Evolutionary conservation across 92 coral and sea anemone species (phyloP).

Genomic region (Epizoanthus rinbou): DNA sequence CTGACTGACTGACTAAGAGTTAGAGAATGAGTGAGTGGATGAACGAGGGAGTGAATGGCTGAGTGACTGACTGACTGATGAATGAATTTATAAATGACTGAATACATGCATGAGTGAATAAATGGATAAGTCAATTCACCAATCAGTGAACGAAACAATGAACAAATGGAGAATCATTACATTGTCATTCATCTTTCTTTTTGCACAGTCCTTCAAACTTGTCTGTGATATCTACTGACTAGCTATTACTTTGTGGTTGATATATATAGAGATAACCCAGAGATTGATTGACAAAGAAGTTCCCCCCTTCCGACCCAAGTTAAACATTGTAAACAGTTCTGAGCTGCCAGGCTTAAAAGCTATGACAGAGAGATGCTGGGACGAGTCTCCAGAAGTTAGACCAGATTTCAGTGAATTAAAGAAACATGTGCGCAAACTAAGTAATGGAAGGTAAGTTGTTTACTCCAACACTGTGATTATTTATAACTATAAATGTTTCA

Average conservation of each 20-base stretch:
- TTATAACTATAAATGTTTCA: too few relatives aligned
- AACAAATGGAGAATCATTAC: too few relatives aligned
- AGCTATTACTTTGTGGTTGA: neutral
- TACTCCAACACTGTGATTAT: too few relatives aligned
- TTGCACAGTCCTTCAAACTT: neutral
- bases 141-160: too few relatives aligned
- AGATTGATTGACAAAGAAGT: slow-evolving; percentile 61
- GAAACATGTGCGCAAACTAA: slow-evolving; percentile 84
- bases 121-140: too few relatives aligned
- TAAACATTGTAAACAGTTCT: slow-evolving; percentile 57
- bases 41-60: neutral
- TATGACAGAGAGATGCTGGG: slow-evolving; percentile 93
- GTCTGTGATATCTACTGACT: neutral
- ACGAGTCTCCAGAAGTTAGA: slow-evolving; percentile 80
- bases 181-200: too few relatives aligned
- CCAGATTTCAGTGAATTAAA: slow-evolving; percentile 90
- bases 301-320: slow-evolving; percentile 90
- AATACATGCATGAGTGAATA: too few relatives aligned
- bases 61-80: too few relatives aligned
- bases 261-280: slow-evolving; percentile 70
- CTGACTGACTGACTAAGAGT: too few relatives aligned
- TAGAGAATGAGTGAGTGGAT: too few relatives aligned
- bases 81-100: too few relatives aligned
- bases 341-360: slow-evolving; percentile 78
- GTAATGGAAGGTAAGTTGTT: slow-evolving; percentile 77